These are phyloP conservation scores for Cyprinodon diabolis DNA, from an alignment of 2,797 vertebrate genomes.

Conservation along the genomic window DNA sequence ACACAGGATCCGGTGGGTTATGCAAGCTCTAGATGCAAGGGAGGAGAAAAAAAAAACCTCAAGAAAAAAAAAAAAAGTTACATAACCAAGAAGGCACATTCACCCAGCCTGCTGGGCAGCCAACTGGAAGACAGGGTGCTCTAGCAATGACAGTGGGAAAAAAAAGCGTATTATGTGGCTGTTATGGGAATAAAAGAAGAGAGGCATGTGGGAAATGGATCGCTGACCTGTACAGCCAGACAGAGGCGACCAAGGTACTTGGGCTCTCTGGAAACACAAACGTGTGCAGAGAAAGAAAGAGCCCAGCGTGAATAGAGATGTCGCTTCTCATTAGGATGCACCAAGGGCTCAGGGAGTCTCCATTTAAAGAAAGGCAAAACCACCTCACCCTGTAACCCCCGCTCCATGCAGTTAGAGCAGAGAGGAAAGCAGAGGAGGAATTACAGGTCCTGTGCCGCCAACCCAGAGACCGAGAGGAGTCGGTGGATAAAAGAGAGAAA, in stretches of 20 bases:
- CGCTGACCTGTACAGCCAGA: slow-evolving; percentile 2
- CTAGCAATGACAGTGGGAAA: slow-evolving; percentile 24
- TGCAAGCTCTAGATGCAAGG: slow-evolving; percentile 60
- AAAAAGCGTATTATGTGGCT: slow-evolving; percentile 45
- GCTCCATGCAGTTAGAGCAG: slow-evolving; percentile 10
- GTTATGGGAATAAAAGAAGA: slow-evolving; percentile 31
- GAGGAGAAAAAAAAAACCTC: slow-evolving; percentile 48
- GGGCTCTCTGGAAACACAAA: slow-evolving; percentile 31
- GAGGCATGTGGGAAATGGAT: slow-evolving; percentile 63
- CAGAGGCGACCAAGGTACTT: slow-evolving; percentile 53
- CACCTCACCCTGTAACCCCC: slow-evolving; percentile 39
- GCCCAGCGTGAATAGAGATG: slow-evolving; percentile 69
- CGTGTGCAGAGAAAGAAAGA: slow-evolving; percentile 53
- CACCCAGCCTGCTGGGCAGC: slow-evolving; percentile 63
- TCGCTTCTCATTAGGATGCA: slow-evolving; percentile 74
- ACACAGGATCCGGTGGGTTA: slow-evolving; percentile 63
- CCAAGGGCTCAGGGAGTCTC: slow-evolving; percentile 63
- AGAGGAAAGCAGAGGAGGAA: slow-evolving; percentile 29
- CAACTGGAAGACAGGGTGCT: slow-evolving; percentile 67
- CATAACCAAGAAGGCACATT: slow-evolving; percentile 71
- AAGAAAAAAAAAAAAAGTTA: slow-evolving; percentile 71
- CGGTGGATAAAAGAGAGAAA: slow-evolving; percentile 29
- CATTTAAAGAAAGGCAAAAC: slow-evolving; percentile 59
- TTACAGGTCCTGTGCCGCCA: slow-evolving; percentile 37
- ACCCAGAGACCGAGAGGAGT: slow-evolving; percentile 35